These are phyloP conservation scores for Megaceryle alcyon DNA, from an alignment of 2,797 vertebrate genomes.

Conservation along the genomic window DNA sequence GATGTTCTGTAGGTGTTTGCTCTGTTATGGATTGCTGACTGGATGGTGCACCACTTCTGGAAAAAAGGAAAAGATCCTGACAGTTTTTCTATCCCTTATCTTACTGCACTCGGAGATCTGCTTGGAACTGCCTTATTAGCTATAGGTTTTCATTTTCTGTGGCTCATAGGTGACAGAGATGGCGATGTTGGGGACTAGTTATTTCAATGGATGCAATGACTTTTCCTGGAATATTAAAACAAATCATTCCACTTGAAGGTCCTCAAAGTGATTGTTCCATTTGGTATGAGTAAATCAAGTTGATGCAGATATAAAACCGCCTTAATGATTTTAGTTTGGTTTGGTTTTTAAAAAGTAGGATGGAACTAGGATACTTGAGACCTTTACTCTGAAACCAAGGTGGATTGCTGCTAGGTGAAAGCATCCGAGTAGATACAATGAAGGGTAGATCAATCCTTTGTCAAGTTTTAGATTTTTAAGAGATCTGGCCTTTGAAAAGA, in stretches of 20 bases:
- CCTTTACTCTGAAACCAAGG: slow-evolving; percentile 35
- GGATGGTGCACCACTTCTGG: slow-evolving; percentile 98
- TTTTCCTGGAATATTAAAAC: background rate
- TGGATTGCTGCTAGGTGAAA: slow-evolving; percentile 9
- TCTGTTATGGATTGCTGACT: slow-evolving; percentile 91
- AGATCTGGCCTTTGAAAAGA: slow-evolving; percentile 33
- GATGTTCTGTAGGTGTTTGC: slow-evolving; percentile 85
- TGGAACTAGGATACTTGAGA: slow-evolving; percentile 36
- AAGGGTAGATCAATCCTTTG: slow-evolving; percentile 1
- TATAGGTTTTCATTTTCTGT: slow-evolving; percentile 94
- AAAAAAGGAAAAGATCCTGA: slow-evolving; percentile 95
- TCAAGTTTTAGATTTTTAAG: slow-evolving; percentile 18
- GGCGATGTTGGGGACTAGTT: slow-evolving; percentile 93
- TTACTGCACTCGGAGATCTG: slow-evolving; percentile 94
- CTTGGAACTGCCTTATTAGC: slow-evolving; percentile 94
- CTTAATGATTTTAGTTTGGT: slow-evolving; percentile 62
- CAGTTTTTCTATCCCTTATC: slow-evolving; percentile 97
- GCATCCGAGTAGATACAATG: background rate
- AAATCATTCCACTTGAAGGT: background rate
- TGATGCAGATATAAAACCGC: slow-evolving; percentile 61
- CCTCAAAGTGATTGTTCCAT: slow-evolving; percentile 15
- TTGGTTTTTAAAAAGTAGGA: slow-evolving; percentile 38
- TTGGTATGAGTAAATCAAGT: slow-evolving; percentile 14
- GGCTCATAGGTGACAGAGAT: slow-evolving; percentile 95
- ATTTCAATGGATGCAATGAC: background rate